Conservation (phyloP, 2,888 invertebrate genomes). For the Ennomos erosarius region DNA sequence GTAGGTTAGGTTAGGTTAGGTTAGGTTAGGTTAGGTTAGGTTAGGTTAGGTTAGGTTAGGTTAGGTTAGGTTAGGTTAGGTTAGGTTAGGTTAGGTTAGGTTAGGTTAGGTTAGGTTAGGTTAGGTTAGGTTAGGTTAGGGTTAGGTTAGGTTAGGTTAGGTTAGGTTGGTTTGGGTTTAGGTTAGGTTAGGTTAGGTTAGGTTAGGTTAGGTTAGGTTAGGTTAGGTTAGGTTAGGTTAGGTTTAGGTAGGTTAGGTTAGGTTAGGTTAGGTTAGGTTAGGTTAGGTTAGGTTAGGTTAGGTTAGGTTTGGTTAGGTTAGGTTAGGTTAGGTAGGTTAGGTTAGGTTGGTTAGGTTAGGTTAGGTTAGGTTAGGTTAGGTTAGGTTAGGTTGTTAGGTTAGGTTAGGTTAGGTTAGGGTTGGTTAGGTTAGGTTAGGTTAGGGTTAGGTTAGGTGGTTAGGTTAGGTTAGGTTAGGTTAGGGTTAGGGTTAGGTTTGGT, state of each 20-base stretch:
- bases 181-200: constrained; percentile 2
- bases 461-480: too few relatives aligned
- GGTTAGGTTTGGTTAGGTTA: constrained; percentile 8
- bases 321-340: constrained; percentile 3
- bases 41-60: constrained; percentile 2
- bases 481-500: too few relatives aligned
- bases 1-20: background rate
- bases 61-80: constrained; percentile 2
- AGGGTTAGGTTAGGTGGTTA: too few relatives aligned
- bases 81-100: constrained; percentile 2
- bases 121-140: background rate
- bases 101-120: constrained; percentile 2
- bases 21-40: constrained; percentile 2
- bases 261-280: constrained; percentile 22
- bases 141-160: too few relatives aligned
- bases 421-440: constrained; percentile 7
- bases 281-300: constrained; percentile 8
- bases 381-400: too few relatives aligned
- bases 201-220: constrained; percentile 1
- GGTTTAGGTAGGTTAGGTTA: constrained; percentile 6
- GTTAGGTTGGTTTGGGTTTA: background rate
- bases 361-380: constrained; percentile 9
- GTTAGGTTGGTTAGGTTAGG: constrained; percentile 3
- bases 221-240: constrained; percentile 5
- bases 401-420: too few relatives aligned